Evolutionary conservation across 2,113 vertebrate species (phyloP), one percentile per base, ranked within the genome.

Genomic region (Prunella fulvescens): DNA sequence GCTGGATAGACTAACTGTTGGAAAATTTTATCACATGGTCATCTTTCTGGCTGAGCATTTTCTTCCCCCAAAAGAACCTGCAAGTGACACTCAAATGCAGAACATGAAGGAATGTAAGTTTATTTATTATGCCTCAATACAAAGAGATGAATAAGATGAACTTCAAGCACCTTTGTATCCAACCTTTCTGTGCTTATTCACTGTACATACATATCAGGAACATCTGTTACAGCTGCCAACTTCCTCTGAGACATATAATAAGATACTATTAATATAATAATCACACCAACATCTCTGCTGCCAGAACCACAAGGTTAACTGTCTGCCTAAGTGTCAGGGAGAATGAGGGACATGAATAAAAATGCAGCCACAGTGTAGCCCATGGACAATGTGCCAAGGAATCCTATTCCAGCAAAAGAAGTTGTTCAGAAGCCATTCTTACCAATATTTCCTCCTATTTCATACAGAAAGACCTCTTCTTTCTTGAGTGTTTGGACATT

Each of bases 381-480:
- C 19, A 35, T 1, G 19, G 47, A 61, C 22, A 58, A 29, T 1
- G 1, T 16, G 11, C 35, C 44, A 81, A 60, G 24, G 35, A 90
- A 95, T 57, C 50, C 42, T 39, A 48, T 79, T 80, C 56, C 58
- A 79, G 37, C 39, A 91, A 51, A 62, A 23, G 12, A 39, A 74
- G 64, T 42, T 70, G 26, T 88, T 62, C 50, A 79, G 69, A 80
- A 96, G 93, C 39, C 19, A 10, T 56, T 97, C 99, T 99, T 98
- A 99, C 99, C 99, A 90, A 99, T 99, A 98, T 99, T 99, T 96
- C 99, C 99, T 96, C 99, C 99, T 42, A 99, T 98, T 98, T 99
- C 99, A 98, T 98, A 99, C 57, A 99, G 98, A 97, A 98, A 99
- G 94, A 99, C 94, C 28, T 99, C 99, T 81, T 99, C 99, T 97